Evolutionary conservation across 1,140 invertebrate species (phyloP), one percentile per base, ranked within the genome.

Genomic region (Hyles euphorbiae): DNA sequence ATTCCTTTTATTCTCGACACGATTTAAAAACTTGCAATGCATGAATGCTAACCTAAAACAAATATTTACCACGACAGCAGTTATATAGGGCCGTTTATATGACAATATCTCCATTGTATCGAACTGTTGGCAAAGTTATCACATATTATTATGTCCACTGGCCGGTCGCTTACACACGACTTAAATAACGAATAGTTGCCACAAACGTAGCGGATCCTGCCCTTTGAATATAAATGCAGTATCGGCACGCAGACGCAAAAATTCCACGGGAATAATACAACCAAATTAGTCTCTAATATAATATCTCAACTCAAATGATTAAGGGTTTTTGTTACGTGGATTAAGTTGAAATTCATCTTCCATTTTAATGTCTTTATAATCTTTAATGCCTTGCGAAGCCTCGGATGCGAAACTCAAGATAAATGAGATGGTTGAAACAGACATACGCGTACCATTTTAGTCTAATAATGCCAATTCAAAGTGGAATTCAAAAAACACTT

Each of bases 61-160:
- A 53, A 36, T 53, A 53, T 53, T 34, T 9, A 53, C 36, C 5
- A 40, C 36, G 36, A 5, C 4, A 8, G 36, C 36, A 40, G 36
- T 40, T 8, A 40, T 36, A n/a, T 54, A 50, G 53, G 52, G 51
- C 54, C 54, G 53, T 61, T 61, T 65, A 60, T 55, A 65, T 65
- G 59, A 58, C 55, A 65, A 65, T 60, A 58, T 61, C 44, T 40
- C 52, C 52, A 58, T 65, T 65, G 63, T 65, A 48, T 59, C 45
- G 59, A 40, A 40, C 12, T 43, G 40, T 48, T 49, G 45, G 51
- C 36, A 46, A 53, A 60, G 51, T 65, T 65, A 61, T 61, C 52
- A 65, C 63, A 61, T 56, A 65, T 65, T 50, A 56, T 55, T 36
- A 43, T 58, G 56, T 65, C 55, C 51, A 40, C n/a, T n/a, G 22